These are phyloP conservation scores for Hemicordylus capensis DNA, from an alignment of 2,113 vertebrate species.

Conservation along the genomic window DNA sequence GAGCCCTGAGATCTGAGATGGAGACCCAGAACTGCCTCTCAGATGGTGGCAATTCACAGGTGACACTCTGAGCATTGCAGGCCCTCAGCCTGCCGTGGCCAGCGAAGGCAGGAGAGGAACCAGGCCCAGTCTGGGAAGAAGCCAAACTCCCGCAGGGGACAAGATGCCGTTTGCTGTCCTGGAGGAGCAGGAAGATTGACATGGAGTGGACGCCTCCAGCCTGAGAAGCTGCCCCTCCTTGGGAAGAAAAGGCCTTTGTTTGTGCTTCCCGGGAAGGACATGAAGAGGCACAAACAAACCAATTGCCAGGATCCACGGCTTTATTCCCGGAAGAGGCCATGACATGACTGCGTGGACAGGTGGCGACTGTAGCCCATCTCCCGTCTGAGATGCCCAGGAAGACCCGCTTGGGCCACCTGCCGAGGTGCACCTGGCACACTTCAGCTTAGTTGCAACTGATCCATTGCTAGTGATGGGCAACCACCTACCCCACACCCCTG, in stretches of 20 bases:
- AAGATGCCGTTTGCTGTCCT: not conserved
- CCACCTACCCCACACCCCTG: no score
- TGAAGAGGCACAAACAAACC: not conserved
- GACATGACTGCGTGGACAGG: not conserved
- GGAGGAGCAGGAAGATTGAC: conserved; percentile 28
- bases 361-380: no score
- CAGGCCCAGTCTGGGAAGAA: not conserved
- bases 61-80: conserved; percentile 29
- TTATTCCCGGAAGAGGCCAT: not conserved
- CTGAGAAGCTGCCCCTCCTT: not conserved
- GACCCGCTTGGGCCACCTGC: not conserved
- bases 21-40: conserved; percentile 68
- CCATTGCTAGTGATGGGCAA: no score
- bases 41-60: conserved; percentile 51
- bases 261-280: not conserved
- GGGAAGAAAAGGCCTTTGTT: not conserved
- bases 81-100: no score
- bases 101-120: not conserved
- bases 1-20: conserved; percentile 67
- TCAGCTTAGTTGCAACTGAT: no score
- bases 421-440: no score
- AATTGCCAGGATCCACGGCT: not conserved
- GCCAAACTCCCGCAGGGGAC: not conserved
- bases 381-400: not conserved
- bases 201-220: not conserved